Conservation (phyloP, 1,140 invertebrate species). For the Leptopilina boulardi region DNA sequence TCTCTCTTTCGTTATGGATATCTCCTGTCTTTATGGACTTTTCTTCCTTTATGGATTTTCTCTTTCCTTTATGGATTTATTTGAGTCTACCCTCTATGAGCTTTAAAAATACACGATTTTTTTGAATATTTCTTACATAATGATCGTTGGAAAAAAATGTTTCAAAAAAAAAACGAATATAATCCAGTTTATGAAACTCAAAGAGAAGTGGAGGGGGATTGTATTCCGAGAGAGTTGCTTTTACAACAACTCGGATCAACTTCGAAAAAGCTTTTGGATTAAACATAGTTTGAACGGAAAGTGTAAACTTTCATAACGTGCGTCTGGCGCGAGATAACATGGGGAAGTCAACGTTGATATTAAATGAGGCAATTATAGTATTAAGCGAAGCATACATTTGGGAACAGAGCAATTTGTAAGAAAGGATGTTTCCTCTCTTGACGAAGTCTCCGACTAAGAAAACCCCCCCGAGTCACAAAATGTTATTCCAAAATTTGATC, state of each 20-base stretch:
- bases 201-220: background rate
- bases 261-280: background rate
- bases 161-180: background rate
- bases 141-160: too few species aligned
- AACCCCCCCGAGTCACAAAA: slow-evolving; percentile 48
- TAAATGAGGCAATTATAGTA: slow-evolving; percentile 21
- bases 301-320: slow-evolving; percentile 14
- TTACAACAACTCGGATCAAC: background rate
- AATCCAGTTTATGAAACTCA: slow-evolving; percentile 1
- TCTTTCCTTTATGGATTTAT: too few species aligned
- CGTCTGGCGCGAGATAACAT: slow-evolving; percentile 20
- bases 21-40: too few species aligned
- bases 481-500: slow-evolving; percentile 35
- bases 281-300: background rate
- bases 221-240: too few species aligned
- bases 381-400: slow-evolving; percentile 33
- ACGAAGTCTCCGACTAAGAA: slow-evolving; percentile 33
- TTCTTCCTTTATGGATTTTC: too few species aligned
- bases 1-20: too few species aligned
- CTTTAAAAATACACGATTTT: too few species aligned
- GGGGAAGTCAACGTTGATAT: slow-evolving; percentile 16
- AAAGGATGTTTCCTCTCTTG: slow-evolving; percentile 43
- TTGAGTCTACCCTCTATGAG: too few species aligned
- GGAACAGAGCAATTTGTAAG: slow-evolving; percentile 48
- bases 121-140: too few species aligned